Evolutionary conservation across 2,113 vertebrate genomes (phyloP), one percentile per base, ranked within the genome.

Genomic region (Tragulus kanchil): DNA sequence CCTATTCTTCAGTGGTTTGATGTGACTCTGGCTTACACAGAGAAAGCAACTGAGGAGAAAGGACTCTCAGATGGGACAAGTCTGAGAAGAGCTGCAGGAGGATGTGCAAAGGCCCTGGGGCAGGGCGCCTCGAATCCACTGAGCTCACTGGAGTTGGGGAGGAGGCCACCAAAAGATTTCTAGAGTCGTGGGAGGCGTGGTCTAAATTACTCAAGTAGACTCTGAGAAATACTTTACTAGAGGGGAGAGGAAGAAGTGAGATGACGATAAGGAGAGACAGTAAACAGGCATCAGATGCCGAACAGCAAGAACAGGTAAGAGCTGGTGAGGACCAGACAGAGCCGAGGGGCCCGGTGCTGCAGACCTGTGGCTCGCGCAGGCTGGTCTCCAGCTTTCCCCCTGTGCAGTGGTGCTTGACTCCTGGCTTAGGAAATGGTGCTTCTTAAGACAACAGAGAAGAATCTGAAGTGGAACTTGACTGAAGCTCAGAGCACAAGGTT

Each of bases 401-500:
- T 77, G 56, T 48, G 45, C 14, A 8, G 1, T 82, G 61, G 62
- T 31, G 31, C 61, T 45, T 50, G 16, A 67, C 11, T 52, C 36
- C 85, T 85, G 56, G 52, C 45, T 58, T 58, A 81, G 19, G 65
- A 89, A 48, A 67, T 12, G 61, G 69, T 42, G 3, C 52, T 79
- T 67, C 62, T 79, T 65, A 93, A 48, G 61, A 52, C 71, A 86
- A 88, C 2, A 71, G 13, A 15, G 91, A 97, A 9, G 94, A 95
- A 2, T 62, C 3, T 58, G 95, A 96, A 62, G 88, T 45, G 42
- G 87, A 90, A 23, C 88, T 93, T 77, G 84, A 92, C 25, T 16
- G 56, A 5, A 56, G 71, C 23, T 95, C 86, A 87, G 64, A 86
- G n/a, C 16, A 82, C 81, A 98, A 10, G 54, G 1, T 97, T 61